A percentile compares a stretch with the other conserved stretches of the same genome.
Conservation (phyloP, 2,113 vertebrate species). For the Sinocyclocheilus anshuiensis region DNA sequence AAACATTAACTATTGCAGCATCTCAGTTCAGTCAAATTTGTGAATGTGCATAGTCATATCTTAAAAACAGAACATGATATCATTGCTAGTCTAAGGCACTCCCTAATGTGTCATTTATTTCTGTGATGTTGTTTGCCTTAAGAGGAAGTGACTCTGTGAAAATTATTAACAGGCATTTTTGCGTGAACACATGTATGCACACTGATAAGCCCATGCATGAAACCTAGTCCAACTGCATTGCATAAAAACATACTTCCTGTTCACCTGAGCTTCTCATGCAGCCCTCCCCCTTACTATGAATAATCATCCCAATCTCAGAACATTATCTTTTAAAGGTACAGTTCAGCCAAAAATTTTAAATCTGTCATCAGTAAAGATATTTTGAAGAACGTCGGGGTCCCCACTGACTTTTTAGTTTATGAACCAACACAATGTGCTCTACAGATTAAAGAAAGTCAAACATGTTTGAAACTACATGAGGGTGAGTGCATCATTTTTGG, state of each 20-base stretch:
- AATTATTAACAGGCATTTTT: slow-evolving; percentile 7
- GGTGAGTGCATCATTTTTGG: background rate
- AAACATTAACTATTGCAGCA: slow-evolving; percentile 10
- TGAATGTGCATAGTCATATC: slow-evolving; percentile 21
- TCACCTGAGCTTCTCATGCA: background rate
- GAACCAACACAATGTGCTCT: background rate
- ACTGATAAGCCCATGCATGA: slow-evolving; percentile 1
- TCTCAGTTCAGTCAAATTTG: background rate
- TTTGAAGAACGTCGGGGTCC: no score
- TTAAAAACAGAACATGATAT: slow-evolving; percentile 12
- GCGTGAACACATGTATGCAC: background rate
- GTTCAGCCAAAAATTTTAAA: background rate
- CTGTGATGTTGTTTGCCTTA: background rate
- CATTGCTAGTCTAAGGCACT: slow-evolving; percentile 20
- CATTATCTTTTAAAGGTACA: background rate
- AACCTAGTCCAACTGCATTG: background rate
- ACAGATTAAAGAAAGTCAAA: background rate
- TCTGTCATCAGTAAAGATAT: background rate
- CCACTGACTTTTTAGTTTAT: background rate
- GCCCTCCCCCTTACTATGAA: background rate
- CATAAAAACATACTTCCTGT: background rate
- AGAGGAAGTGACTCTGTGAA: background rate
- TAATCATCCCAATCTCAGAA: background rate
- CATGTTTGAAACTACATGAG: background rate
- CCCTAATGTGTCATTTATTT: background rate